phyloP scores from a whole-genome alignment of 1,140 invertebrate species.

The Drosophila sechellia region DNA sequence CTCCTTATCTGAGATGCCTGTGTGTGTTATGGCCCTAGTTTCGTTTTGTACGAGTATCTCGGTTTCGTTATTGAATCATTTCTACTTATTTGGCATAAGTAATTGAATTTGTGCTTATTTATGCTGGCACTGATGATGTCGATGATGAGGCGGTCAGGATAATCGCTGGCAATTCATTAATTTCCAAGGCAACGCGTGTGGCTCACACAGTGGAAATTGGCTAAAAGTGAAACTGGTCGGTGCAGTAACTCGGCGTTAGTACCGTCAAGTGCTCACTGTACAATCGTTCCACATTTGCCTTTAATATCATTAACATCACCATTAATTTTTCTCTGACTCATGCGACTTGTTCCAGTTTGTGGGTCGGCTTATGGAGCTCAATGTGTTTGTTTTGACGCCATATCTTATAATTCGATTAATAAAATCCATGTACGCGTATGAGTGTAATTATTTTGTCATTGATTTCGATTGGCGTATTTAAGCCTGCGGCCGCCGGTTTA shows the following conservation, averaged over 20 bases:
- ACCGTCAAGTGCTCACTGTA: slow-evolving; percentile 13
- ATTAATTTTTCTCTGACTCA: slow-evolving; percentile 70
- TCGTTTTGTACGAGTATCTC: slow-evolving; percentile 60
- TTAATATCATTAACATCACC: slow-evolving; percentile 75
- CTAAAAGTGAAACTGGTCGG: background rate
- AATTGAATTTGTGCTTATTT: slow-evolving; percentile 80
- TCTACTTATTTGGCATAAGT: slow-evolving; percentile 83
- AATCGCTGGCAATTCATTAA: slow-evolving; percentile 75
- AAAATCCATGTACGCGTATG: slow-evolving; percentile 26
- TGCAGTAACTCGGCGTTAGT: background rate
- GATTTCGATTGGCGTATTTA: slow-evolving; percentile 49
- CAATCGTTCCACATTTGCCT: slow-evolving; percentile 66
- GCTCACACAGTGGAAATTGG: slow-evolving; percentile 12
- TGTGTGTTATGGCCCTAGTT: slow-evolving; percentile 42
- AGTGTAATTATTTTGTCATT: slow-evolving; percentile 67
- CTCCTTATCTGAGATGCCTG: slow-evolving; percentile 52
- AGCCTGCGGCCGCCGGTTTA: slow-evolving; percentile 52
- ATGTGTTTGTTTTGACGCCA: slow-evolving; percentile 77
- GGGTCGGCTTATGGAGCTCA: slow-evolving; percentile 32
- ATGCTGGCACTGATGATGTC: slow-evolving; percentile 64
- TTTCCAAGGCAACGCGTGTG: slow-evolving; percentile 51
- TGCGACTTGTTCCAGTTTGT: slow-evolving; percentile 54
- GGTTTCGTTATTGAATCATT: slow-evolving; percentile 71
- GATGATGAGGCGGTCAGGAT: slow-evolving; percentile 73
- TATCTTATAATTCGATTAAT: slow-evolving; percentile 81